A percentile compares a stretch with the other conserved stretches of the same genome.
Conservation (phyloP, 2,888 invertebrate genomes). For the Pseudanteris insignis region DNA sequence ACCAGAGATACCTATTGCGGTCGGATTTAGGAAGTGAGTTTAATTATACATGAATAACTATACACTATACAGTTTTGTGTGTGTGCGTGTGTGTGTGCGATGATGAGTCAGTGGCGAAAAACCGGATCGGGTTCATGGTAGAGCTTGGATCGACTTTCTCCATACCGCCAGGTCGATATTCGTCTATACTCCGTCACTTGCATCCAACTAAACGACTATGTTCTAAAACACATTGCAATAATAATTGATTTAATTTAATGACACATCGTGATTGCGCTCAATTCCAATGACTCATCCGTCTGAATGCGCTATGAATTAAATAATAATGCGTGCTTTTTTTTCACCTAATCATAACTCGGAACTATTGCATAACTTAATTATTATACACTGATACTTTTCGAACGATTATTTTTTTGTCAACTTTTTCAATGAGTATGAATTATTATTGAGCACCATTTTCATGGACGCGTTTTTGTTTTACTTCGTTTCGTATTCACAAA, state of each 20-base stretch:
- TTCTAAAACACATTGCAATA: conserved; percentile 1
- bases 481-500: no score
- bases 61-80: conserved; percentile 4
- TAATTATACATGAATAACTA: conserved; percentile 25
- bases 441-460: no score
- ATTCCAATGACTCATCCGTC: no score
- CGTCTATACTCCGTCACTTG: conserved; percentile 2
- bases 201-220: not conserved
- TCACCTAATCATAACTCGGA: no score
- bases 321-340: no score
- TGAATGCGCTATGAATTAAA: no score
- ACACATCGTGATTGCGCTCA: no score
- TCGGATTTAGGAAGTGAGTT: conserved; percentile 46
- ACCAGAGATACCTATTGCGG: conserved; percentile 67
- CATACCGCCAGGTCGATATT: conserved; percentile 20
- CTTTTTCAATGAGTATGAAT: no score
- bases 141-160: conserved; percentile 29
- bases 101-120: conserved; percentile 45
- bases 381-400: no score
- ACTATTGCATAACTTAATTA: no score
- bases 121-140: conserved; percentile 36
- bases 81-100: conserved; percentile 13
- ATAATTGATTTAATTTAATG: conserved; percentile 1
- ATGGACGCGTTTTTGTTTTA: no score
- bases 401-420: no score